Evolutionary conservation across 2,113 vertebrate genomes (phyloP).

Genomic region (Cyanoramphus novaezelandiae): DNA sequence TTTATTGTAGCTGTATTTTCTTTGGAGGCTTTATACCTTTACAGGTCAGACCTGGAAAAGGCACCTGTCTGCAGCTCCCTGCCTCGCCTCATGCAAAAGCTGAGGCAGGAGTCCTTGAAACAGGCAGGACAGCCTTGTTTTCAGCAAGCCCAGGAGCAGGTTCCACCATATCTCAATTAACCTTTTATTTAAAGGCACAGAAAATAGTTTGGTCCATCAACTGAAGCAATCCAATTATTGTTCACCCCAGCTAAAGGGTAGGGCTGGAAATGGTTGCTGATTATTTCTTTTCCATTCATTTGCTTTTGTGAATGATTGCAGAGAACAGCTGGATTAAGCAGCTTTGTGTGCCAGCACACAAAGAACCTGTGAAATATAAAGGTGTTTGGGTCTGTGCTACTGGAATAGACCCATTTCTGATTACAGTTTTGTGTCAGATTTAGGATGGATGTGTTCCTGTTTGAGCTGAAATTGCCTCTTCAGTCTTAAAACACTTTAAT

Average conservation of each 20-base stretch:
- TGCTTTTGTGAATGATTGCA: slow-evolving; percentile 47
- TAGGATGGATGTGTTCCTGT: neutral
- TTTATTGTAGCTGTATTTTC: neutral
- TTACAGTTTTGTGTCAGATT: neutral
- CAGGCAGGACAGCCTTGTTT: neutral
- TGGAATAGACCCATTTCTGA: slow-evolving; percentile 7
- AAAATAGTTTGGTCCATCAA: neutral
- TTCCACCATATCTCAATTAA: neutral
- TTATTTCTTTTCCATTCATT: slow-evolving; percentile 35
- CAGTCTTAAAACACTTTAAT: neutral
- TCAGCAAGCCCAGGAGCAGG: neutral
- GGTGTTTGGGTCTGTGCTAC: neutral
- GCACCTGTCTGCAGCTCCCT: neutral
- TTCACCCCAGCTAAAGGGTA: neutral
- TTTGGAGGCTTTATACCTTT: neutral
- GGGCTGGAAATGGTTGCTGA: neutral
- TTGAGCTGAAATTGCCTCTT: slow-evolving; percentile 7
- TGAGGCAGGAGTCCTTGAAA: neutral
- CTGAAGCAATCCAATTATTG: neutral
- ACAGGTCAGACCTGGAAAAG: neutral
- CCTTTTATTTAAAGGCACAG: neutral
- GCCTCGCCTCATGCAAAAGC: neutral
- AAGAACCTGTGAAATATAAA: slow-evolving; percentile 5
- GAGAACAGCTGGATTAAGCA: slow-evolving; percentile 31
- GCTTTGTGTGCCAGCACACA: slow-evolving; percentile 14